Conservation (phyloP, 2,113 vertebrate genomes). For the Notothenia coriiceps region DNA sequence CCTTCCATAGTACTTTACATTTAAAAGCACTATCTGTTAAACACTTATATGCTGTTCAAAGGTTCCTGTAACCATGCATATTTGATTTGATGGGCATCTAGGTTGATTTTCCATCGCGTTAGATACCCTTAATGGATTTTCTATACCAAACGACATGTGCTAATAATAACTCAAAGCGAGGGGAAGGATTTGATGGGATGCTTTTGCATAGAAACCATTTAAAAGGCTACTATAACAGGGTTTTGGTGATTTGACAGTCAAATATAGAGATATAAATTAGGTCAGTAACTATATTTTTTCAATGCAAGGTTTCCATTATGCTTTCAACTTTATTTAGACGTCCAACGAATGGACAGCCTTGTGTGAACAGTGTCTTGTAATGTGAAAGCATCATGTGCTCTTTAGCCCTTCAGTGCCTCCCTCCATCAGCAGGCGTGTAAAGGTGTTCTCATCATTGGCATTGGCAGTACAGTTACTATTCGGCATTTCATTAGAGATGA, state of each 20-base stretch:
- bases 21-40: too few species aligned
- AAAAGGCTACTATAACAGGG: neutral
- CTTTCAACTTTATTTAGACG: neutral
- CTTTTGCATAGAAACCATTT: neutral
- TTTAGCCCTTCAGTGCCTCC: neutral
- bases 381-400: conserved; percentile 36
- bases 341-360: neutral
- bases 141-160: neutral
- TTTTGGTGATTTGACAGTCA: neutral
- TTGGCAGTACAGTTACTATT: neutral
- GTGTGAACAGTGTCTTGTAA: conserved; percentile 16
- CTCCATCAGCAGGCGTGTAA: neutral
- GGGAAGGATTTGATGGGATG: neutral
- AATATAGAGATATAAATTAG: neutral
- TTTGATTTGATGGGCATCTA: neutral
- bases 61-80: neutral
- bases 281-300: neutral
- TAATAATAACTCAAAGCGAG: neutral
- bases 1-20: too few species aligned
- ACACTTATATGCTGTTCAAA: too few species aligned
- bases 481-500: neutral
- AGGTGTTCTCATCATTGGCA: neutral
- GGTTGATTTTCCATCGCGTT: neutral
- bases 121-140: neutral
- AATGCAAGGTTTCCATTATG: neutral